Base-by-base conservation (phyloP, 2,888 invertebrate genomes). In the Temnothorax unifasciatus region DNA sequence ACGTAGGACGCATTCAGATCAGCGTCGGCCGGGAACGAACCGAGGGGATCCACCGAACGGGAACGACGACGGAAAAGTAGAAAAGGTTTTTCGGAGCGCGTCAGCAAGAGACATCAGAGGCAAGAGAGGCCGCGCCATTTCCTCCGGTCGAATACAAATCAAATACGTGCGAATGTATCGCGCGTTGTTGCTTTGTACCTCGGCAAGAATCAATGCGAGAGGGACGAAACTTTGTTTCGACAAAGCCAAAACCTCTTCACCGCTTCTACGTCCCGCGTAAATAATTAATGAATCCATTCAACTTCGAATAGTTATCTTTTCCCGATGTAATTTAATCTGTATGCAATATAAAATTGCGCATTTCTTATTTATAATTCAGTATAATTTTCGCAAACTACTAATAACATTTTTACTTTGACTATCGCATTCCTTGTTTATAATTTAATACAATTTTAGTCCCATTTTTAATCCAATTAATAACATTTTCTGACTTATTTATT, bases 1-100 rank as follows among this genome's bases (percentile, higher is more conserved):
- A 94, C 93, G 92, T 89, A 88, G 91, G 91, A 92, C 92, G 93
- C 92, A 94, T 94, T 94, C 93, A 93, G 93, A 94, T 93, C 92
- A 92, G 91, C 54, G 25, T 85, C 85, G 52, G 38, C 21, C 82
- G 54, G 61, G 84, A 18, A 6, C 38, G 29, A 29, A 29, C 29
- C 18, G 41, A 41, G 79, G 79, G 81, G 64, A 79, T 57, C 47
- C 73, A 47, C 21, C 47, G 44, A 57, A 63, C 61, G 47, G 61
- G 52, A 76, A 59, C 73, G 64, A 44, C 59, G 64, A 61, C 73
- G 63, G 59, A 59, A 73, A 79, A 84, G 82, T 81, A 84, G 86
- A 86, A 87, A 91, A 91, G 91, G 90, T 90, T 89, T 79, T 59
- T 89, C 87, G 83, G 84, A 89, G 86, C 90, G 91, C 91, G 92